Base-by-base conservation (phyloP, 2,113 vertebrate genomes). In the Pseudorectes ferrugineus region DNA sequence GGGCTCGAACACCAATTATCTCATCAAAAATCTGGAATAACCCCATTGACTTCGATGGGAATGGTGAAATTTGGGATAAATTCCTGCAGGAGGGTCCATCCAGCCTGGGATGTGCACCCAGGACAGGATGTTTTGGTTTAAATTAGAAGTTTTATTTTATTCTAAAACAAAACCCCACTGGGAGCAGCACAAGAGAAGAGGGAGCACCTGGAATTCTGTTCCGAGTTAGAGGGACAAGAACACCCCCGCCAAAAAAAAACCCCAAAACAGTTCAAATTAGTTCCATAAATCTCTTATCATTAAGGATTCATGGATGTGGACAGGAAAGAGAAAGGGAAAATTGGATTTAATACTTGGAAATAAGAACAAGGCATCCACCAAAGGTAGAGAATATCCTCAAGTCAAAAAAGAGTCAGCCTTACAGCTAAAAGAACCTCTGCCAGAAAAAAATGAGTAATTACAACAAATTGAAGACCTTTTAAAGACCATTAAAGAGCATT, bases 271-370 rank as follows among this genome's bases (percentile, higher is more conserved):
- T 28, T 4, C 59, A 75, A 46, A 71, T 70, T 29, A n/a, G n/a
- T 51, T 48, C 51, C 22, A 26, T 83, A 83, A 76, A 91, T 46
- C 62, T 58, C 57, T 28, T 5, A 79, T 51, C 67, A 40, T 75
- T 85, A 91, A 67, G 43, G 85, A 87, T 85, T 87, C 96, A 88
- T 89, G 76, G 93, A 77, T 74, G 65, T 2, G 55, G 74, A 92
- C 85, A 29, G 14, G 3, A 20, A 75, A 76, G 35, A 57, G 68
- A 78, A 72, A 94, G 48, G 55, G 24, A 78, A 87, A 75, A 33
- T 40, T 79, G 16, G 75, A 96, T 94, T 93, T 82, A 81, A 95
- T 75, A 25, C 38, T 31, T 45, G 42, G 73, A 81, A 92, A 71
- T 48, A 65, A 89, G 15, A 52, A n/a, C 18, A 23, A 63, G 74